Evolutionary conservation across 2,797 vertebrate genomes (phyloP).

Genomic region (Zenarchopterus dispar): DNA sequence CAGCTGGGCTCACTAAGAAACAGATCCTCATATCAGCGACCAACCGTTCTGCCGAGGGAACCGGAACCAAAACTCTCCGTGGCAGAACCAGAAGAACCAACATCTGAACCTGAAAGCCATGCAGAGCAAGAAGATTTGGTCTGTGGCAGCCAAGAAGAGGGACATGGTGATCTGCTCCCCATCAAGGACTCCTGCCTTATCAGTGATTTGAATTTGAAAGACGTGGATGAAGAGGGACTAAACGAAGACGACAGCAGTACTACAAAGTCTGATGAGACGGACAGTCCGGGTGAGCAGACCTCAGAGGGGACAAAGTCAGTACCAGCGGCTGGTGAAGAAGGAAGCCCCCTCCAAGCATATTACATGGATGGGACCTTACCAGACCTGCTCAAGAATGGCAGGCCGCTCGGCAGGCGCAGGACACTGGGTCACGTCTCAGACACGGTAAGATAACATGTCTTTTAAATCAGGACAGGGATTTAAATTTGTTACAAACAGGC

Average conservation of each 20-base stretch:
- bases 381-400: constrained; percentile 78
- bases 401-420: constrained; percentile 71
- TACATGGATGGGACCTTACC: constrained; percentile 69
- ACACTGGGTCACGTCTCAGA: constrained; percentile 80
- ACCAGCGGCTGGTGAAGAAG: background rate
- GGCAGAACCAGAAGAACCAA: constrained; percentile 9
- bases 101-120: constrained; percentile 1
- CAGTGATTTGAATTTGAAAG: constrained; percentile 20
- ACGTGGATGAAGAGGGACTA: constrained; percentile 22
- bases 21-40: background rate
- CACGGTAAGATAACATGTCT: constrained; percentile 64
- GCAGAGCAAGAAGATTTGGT: constrained; percentile 14
- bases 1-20: constrained; percentile 1
- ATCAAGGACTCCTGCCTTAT: constrained; percentile 1
- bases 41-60: constrained; percentile 14
- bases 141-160: constrained; percentile 3
- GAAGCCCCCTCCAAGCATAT: constrained; percentile 22
- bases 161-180: background rate
- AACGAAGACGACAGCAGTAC: constrained; percentile 21
- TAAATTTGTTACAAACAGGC: background rate
- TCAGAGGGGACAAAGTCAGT: constrained; percentile 5
- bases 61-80: constrained; percentile 1
- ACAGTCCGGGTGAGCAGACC: constrained; percentile 34
- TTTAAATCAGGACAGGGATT: background rate
- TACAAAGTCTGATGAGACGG: constrained; percentile 51